Percentiles rank a stretch among this genome's conserved stretches.
Evolutionary conservation across 2,888 invertebrate species (phyloP).

Genomic region (Polylopha cassiicola): DNA sequence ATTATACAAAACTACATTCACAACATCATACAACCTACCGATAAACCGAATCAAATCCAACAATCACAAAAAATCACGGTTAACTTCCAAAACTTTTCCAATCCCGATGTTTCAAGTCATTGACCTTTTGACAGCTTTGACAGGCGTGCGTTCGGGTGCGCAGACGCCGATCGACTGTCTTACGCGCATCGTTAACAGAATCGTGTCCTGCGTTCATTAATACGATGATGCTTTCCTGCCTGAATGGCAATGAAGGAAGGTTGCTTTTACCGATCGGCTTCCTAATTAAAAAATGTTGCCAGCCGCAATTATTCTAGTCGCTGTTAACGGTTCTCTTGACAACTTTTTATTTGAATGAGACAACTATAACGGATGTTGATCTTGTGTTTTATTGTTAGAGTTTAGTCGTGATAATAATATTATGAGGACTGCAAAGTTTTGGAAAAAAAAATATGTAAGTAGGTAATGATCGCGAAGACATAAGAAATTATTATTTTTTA

Average conservation of each 20-base stretch:
- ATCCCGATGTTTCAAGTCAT: slow-evolving; percentile 35
- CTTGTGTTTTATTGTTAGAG: too few relatives aligned
- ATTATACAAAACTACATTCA: not conserved
- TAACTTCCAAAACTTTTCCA: slow-evolving; percentile 3
- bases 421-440: too few relatives aligned
- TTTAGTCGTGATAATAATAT: too few relatives aligned
- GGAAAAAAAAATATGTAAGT: too few relatives aligned
- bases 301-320: too few relatives aligned
- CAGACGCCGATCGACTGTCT: slow-evolving; percentile 29
- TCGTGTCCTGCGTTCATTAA: slow-evolving; percentile 67
- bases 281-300: slow-evolving; percentile 72
- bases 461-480: too few relatives aligned
- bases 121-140: slow-evolving; percentile 43
- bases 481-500: too few relatives aligned
- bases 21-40: slow-evolving; percentile 5
- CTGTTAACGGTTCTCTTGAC: too few relatives aligned
- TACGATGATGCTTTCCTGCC: slow-evolving; percentile 71
- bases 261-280: slow-evolving; percentile 69
- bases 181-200: slow-evolving; percentile 44
- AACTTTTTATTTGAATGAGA: too few relatives aligned
- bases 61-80: slow-evolving; percentile 1
- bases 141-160: slow-evolving; percentile 47
- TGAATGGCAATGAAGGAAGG: slow-evolving; percentile 64
- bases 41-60: slow-evolving; percentile 9
- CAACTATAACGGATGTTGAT: too few relatives aligned